Evolutionary conservation across 2,888 invertebrate genomes (phyloP), one percentile per base, ranked within the genome.

Genomic region (Cinara cedri): DNA sequence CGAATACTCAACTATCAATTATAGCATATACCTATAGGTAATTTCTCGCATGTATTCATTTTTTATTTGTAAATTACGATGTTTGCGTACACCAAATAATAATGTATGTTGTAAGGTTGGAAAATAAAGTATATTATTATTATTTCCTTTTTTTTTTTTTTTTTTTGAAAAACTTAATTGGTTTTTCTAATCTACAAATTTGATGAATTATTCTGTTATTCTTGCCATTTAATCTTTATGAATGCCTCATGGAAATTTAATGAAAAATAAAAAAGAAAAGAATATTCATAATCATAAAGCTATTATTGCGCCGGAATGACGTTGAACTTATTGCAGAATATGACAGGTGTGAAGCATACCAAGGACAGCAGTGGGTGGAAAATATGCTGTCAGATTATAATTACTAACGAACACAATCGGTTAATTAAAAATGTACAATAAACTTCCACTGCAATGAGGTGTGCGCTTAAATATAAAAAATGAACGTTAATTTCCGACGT

Each of bases 361-460:
- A 16, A 14, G 26, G 1, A 21, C 14, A 55, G 3, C 19, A 1
- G 13, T 26, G 19, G 4, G 19, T 62, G 49, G n/a, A 62, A 72
- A 62, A 34, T 34, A 34, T 49, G n/a, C 19, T 34, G 72, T 72
- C 60, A 34, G 74, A 63, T 74, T 74, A 74, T 74, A 42, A 63
- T 63, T 63, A 74, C 63, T 51, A 51, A 63, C 62, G 63, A 63
- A 63, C 34, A 62, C 46, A 72, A 72, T 72, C 34, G 51, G 62
- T 63, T 74, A 74, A 74, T 74, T 74, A 74, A 74, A 74, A 74
- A 51, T 74, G 14, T 21, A 74, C 42, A 74, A 54, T 51, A 34
- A 54, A 63, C 51, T 34, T 21, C 51, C 13, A 13, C 51, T 34
- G 16, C 51, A 6, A 13, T 19, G 11, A 34, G 62, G 49, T 74